Conservation (phyloP, 2,797 vertebrate species). For the Naso thynnoides region DNA sequence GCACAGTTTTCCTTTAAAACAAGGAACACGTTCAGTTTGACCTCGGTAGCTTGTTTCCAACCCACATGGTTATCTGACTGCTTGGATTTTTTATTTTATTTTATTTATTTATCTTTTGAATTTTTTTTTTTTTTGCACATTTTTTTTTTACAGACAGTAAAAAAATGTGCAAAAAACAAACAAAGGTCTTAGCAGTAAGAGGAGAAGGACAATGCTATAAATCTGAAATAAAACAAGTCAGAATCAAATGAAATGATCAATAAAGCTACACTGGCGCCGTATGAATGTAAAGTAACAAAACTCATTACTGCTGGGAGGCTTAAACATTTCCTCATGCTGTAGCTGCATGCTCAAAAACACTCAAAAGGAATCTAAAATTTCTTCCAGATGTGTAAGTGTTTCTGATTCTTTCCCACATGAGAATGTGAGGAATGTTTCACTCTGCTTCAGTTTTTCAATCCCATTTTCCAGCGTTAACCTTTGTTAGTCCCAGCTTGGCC, state of each 20-base stretch:
- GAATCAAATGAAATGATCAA: neutral
- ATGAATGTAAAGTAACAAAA: neutral
- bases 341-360: neutral
- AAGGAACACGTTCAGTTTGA: neutral
- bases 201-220: neutral
- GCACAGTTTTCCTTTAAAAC: neutral
- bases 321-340: too few relatives aligned
- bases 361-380: neutral
- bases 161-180: too few relatives aligned
- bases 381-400: constrained; percentile 3
- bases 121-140: too few relatives aligned
- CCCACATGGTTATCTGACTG: neutral
- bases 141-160: too few relatives aligned
- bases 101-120: too few relatives aligned
- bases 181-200: neutral
- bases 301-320: neutral
- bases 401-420: neutral
- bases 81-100: neutral
- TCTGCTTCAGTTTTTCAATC: neutral
- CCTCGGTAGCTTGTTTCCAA: neutral
- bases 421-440: constrained; percentile 7
- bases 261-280: neutral
- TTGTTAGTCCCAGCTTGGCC: too few relatives aligned
- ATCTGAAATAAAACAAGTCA: neutral
- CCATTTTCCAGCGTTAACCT: too few relatives aligned